A percentile compares a stretch with the other conserved stretches of the same genome.
Evolutionary conservation across 2,888 invertebrate species (phyloP).

Genomic region (Tanytarsus gracilentus): DNA sequence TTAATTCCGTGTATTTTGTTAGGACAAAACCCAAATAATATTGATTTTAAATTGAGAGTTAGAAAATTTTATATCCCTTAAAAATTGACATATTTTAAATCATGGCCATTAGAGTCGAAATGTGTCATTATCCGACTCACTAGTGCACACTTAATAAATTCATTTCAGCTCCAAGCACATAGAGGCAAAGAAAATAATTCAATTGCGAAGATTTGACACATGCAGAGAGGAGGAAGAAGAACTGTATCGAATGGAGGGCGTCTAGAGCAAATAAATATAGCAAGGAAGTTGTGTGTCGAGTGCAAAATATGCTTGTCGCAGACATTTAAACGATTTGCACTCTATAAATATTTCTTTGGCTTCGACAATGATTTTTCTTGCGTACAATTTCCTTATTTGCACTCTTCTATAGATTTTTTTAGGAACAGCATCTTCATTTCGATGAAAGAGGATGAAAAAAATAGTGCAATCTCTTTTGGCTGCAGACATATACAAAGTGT

Average conservation of each 20-base stretch:
- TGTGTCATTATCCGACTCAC: not conserved
- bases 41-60: not conserved
- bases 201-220: conserved; percentile 10
- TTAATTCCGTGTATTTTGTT: not conserved
- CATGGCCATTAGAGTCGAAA: not conserved
- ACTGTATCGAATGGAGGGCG: conserved; percentile 1
- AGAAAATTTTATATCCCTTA: not conserved
- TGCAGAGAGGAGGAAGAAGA: conserved; percentile 1
- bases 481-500: conserved; percentile 3
- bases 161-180: not conserved
- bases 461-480: not conserved
- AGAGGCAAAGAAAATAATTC: too few relatives aligned
- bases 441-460: too few relatives aligned
- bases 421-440: too few relatives aligned
- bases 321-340: conserved; percentile 22
- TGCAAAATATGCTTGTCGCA: conserved; percentile 10
- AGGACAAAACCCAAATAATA: too few relatives aligned
- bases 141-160: conserved; percentile 16
- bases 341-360: conserved; percentile 25
- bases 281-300: not conserved
- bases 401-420: not conserved
- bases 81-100: not conserved
- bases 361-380: not conserved
- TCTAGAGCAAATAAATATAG: not conserved
- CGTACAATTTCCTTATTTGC: not conserved